Percentiles rank a stretch among this genome's conserved stretches.
Evolutionary conservation across 2,113 vertebrate species (phyloP).

Genomic region (Emydocephalus ijimae): DNA sequence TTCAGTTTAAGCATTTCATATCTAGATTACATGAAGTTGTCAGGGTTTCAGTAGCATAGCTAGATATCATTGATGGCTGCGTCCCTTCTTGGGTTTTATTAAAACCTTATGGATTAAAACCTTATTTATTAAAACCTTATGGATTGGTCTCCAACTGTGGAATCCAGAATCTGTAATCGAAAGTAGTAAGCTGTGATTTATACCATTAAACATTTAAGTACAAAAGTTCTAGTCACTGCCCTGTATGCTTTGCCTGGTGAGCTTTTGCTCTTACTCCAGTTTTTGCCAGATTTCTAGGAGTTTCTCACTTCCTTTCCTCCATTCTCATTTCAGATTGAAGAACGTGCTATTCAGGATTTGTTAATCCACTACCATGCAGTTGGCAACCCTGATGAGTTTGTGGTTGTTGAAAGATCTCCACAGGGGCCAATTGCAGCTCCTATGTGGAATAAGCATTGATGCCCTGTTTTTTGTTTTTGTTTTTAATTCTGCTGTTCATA

Average conservation of each 20-base stretch:
- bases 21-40: background rate
- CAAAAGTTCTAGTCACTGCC: background rate
- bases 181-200: background rate
- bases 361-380: conserved; percentile 83
- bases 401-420: conserved; percentile 86
- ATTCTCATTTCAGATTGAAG: conserved; percentile 82
- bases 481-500: conserved; percentile 26
- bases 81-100: background rate
- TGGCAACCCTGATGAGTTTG: conserved; percentile 91
- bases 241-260: background rate
- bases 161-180: background rate
- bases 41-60: background rate
- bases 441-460: conserved; percentile 92
- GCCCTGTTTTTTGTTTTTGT: background rate
- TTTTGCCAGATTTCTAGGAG: background rate
- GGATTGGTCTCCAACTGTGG: too few species aligned
- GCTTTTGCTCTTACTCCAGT: background rate
- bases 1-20: background rate
- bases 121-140: background rate
- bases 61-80: background rate
- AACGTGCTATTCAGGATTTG: conserved; percentile 91
- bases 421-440: conserved; percentile 87
- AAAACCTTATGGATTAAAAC: too few species aligned
- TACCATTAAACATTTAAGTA: background rate
- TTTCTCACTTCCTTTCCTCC: background rate